Conservation (phyloP, 1,140 invertebrate genomes). For the Thaumatotibia leucotreta region DNA sequence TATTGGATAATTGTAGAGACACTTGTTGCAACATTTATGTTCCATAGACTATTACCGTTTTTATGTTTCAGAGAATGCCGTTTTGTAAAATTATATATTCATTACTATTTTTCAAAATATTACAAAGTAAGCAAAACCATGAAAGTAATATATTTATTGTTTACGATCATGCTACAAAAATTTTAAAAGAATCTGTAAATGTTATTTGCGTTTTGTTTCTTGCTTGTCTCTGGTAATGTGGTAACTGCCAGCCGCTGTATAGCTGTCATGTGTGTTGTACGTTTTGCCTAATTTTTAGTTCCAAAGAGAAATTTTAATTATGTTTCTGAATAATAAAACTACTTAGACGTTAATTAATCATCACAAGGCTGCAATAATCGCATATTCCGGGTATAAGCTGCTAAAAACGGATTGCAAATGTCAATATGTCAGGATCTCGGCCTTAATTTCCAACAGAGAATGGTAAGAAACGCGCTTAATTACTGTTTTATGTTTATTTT, state of each 20-base stretch:
- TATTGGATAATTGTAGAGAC: too few relatives aligned
- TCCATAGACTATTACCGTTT: too few relatives aligned
- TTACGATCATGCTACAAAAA: too few relatives aligned
- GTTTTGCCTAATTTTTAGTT: slow-evolving; percentile 42
- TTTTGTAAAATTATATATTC: too few relatives aligned
- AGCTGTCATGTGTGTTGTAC: slow-evolving; percentile 43
- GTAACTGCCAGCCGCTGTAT: too few relatives aligned
- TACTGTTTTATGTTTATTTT: slow-evolving; percentile 24
- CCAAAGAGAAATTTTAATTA: slow-evolving; percentile 50
- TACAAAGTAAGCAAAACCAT: too few relatives aligned
- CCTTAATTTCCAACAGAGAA: slow-evolving; percentile 76
- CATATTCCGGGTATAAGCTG: slow-evolving; percentile 50
- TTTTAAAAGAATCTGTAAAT: too few relatives aligned
- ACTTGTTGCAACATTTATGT: too few relatives aligned
- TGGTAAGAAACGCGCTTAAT: slow-evolving; percentile 52
- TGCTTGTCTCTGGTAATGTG: too few relatives aligned
- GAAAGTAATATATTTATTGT: not conserved
- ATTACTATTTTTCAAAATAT: too few relatives aligned
- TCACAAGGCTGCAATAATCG: slow-evolving; percentile 30
- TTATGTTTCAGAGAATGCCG: too few relatives aligned
- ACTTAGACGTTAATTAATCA: slow-evolving; percentile 34
- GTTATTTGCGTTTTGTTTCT: not conserved
- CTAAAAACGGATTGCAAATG: slow-evolving; percentile 72
- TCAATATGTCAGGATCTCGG: slow-evolving; percentile 76
- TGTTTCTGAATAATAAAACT: slow-evolving; percentile 46